Base-by-base conservation (phyloP, 2,113 vertebrate species). In the Cyprinus carpio region DNA sequence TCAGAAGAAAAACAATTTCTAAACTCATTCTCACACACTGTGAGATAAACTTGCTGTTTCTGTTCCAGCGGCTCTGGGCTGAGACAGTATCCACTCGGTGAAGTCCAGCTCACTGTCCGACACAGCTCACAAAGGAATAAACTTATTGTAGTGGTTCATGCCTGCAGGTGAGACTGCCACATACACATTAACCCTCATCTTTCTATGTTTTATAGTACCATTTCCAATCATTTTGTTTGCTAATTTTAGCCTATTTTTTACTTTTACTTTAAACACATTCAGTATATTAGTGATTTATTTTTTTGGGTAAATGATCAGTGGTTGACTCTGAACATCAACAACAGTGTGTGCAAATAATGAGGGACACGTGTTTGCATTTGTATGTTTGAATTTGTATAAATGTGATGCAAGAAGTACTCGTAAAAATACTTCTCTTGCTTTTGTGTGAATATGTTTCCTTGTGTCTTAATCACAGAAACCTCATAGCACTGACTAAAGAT, bases 61-160 rank as follows among this genome's bases (percentile, higher is more conserved):
- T 81, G 43, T 72, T 90, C 25, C 91, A 99, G 98, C 11, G 97
- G 98, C 86, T 96, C 95, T 2, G 94, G 95, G 6, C 87, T 96
- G 78, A 94, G 94, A 2, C 97, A 96, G 84, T 96, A 93, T 88
- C 97, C 97, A 0, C 90, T 99, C 87, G 98, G 98, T 18, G 97
- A 99, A 92, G 94, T 99, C 88, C 97, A 99, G 90, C 93, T 99
- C 86, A 99, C 98, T 0, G 90, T 99, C 82, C 95, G 98, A 76
- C 96, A 99, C 88, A 99, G 97, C 89, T 95, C 95, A 20, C 98
- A 99, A 90, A 96, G 98, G 90, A 99, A 98, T 92, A 98, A 97
- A 88, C 95, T 99, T 56, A 97, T 99, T 54, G 97, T 99, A 91
- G 97, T 99, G 71, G 96, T 96, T 81, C 98, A 99, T 85, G 93